Evolutionary conservation across 2,888 invertebrate genomes (phyloP).

Genomic region (Sarcophaga rosellei): DNA sequence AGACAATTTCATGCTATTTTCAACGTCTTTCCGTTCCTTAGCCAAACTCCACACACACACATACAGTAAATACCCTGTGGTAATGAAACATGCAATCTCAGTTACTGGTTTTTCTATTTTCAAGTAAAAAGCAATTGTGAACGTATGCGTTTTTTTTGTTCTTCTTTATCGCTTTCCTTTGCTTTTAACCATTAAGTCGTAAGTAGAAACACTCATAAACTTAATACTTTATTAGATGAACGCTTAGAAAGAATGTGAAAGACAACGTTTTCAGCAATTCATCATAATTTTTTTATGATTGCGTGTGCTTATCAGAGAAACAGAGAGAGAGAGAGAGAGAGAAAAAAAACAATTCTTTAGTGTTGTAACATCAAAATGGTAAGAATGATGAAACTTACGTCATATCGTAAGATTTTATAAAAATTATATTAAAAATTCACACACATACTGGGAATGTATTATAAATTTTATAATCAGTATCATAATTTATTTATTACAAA

Average conservation of each 20-base stretch:
- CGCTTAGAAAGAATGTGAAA: constrained; percentile 48
- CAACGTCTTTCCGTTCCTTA: neutral
- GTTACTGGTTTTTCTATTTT: constrained; percentile 42
- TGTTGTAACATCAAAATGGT: neutral
- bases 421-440: neutral
- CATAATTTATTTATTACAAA: too few relatives aligned
- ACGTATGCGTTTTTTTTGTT: constrained; percentile 27
- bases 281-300: constrained; percentile 53
- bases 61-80: neutral
- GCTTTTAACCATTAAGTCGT: constrained; percentile 33
- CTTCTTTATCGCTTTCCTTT: neutral
- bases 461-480: neutral
- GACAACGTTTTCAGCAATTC: constrained; percentile 45
- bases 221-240: constrained; percentile 1
- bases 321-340: neutral
- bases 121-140: constrained; percentile 42
- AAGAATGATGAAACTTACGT: too few relatives aligned
- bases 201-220: constrained; percentile 11
- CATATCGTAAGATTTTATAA: too few relatives aligned
- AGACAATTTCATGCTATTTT: neutral
- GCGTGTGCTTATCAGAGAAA: constrained; percentile 49
- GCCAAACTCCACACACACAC: neutral
- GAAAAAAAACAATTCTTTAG: neutral
- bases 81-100: constrained; percentile 61
- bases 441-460: too few relatives aligned